A percentile compares a stretch with the other conserved stretches of the same genome.
phyloP scores from a whole-genome alignment of 1,140 invertebrate genomes.

The Cepaea nemoralis region DNA sequence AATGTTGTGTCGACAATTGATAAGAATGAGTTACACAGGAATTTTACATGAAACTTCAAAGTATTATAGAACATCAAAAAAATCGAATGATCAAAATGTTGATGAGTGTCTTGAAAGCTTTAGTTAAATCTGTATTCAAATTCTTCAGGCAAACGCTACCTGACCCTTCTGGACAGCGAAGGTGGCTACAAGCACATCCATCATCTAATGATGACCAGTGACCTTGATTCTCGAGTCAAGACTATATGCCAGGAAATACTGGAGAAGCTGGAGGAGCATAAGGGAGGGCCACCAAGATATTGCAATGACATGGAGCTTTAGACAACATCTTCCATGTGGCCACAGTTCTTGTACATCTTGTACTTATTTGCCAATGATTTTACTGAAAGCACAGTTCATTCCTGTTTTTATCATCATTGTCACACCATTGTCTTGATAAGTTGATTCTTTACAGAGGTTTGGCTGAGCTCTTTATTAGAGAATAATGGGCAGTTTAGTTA shows the following conservation, averaged over 20 bases:
- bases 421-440: too few relatives aligned
- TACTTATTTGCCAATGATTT: not conserved
- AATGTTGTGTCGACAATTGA: not conserved
- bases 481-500: too few relatives aligned
- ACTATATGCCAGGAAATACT: slow-evolving; percentile 42
- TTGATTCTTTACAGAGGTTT: too few relatives aligned
- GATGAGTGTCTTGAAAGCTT: not conserved
- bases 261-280: slow-evolving; percentile 35
- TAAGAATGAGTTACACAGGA: not conserved
- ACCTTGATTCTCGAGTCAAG: slow-evolving; percentile 19
- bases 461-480: too few relatives aligned
- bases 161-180: slow-evolving; percentile 80
- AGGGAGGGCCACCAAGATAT: slow-evolving; percentile 5
- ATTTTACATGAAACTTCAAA: too few relatives aligned
- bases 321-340: not conserved
- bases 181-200: slow-evolving; percentile 45
- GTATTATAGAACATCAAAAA: not conserved
- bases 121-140: too few relatives aligned
- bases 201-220: slow-evolving; percentile 30
- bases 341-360: not conserved
- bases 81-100: too few relatives aligned
- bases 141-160: slow-evolving; percentile 80
- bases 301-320: slow-evolving; percentile 23
- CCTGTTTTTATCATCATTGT: not conserved
- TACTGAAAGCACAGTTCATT: not conserved